Base-by-base conservation (phyloP, 2,113 vertebrate genomes). In the Procavia capensis region DNA sequence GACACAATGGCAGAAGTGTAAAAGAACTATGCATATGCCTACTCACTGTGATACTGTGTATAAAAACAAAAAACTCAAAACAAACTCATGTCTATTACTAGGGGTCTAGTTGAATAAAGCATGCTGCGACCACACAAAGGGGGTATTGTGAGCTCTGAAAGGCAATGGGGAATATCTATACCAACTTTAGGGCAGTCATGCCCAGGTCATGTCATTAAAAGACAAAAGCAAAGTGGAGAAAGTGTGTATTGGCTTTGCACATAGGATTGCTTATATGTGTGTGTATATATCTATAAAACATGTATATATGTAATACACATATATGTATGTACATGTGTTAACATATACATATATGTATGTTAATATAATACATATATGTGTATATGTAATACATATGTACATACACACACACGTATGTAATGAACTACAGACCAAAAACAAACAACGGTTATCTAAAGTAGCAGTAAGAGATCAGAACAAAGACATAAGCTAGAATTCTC, bases 231-330 rank as follows among this genome's bases (percentile, higher is more conserved):
- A 50, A 36, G 50, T 29, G 1, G 19, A 83, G 39, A 68, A 34
- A 36, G 1, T 25, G 0, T n/a, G 34, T 72, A 1, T 29, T 36
- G 6, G 25, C 34, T 45, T 25, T 20, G n/a, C n/a, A 43, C 0
- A 29, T 14, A 45, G 9, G 25, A 43, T 41, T 41, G 36, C 22
- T 25, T 41, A 27, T 45, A 54, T 50, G 13, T 50, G 13, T 50
- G 13, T 50, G 13, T 54, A 54, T 17, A 54, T 54, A 54, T 54
- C 13, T 54, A 54, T 54, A 16, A 54, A 54, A 54, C 17, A 54
- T 54, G 50, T 54, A 16, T 54, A 54, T 17, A 54, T 9, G 14
- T 16, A 54, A 54, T 13, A 54, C 17, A 54, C 50, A 54, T 54
- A 54, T 54, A 16, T 54, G 17, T 54, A 54, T 54, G 47, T n/a